Conservation (phyloP, 2,888 invertebrate genomes). For the Brachynemurus nebulosus region DNA sequence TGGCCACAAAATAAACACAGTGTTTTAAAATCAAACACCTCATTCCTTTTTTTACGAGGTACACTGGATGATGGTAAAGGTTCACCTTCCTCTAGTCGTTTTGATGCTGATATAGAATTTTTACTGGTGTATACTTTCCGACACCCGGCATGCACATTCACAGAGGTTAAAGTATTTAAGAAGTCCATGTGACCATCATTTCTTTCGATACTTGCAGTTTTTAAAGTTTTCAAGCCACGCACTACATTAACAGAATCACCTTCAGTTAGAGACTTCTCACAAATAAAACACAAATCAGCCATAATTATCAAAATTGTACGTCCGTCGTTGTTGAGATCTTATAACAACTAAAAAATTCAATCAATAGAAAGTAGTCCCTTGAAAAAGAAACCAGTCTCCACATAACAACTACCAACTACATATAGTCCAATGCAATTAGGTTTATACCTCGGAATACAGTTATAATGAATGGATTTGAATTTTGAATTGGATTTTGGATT, state of each 20-base stretch:
- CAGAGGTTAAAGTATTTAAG: not conserved
- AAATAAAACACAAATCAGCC: not conserved
- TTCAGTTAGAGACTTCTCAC: not conserved
- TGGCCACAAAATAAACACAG: slow-evolving; percentile 17
- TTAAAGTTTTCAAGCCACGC: not conserved
- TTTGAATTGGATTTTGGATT: no score
- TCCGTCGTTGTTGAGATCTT: not conserved
- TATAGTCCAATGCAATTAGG: no score
- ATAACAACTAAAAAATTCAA: not conserved
- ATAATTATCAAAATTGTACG: not conserved
- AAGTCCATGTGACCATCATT: not conserved
- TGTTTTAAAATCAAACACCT: slow-evolving; percentile 16
- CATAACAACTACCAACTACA: no score
- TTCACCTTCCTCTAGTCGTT: slow-evolving; percentile 6
- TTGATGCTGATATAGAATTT: slow-evolving; percentile 5
- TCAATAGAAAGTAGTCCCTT: no score
- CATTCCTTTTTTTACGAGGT: slow-evolving; percentile 15
- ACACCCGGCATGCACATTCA: no score
- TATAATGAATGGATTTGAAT: no score
- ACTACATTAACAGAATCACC: not conserved
- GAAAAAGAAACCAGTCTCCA: no score
- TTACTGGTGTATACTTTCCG: slow-evolving; percentile 5
- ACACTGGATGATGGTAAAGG: slow-evolving; percentile 11
- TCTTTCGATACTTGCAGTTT: not conserved
- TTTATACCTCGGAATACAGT: no score